Base-by-base conservation (phyloP, 2,797 vertebrate species). In the Takifugu rubripes region DNA sequence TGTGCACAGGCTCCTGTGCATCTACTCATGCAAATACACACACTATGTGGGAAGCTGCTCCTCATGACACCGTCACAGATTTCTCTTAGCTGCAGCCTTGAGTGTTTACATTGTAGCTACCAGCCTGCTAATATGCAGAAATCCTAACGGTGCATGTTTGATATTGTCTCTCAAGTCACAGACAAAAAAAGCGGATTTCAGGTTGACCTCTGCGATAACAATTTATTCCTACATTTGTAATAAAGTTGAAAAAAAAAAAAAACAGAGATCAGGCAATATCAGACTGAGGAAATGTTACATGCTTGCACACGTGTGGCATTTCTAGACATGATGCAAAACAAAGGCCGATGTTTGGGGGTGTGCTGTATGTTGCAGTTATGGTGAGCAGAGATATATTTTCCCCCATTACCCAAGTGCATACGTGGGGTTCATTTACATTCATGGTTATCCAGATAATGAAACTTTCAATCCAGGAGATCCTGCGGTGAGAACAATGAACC, bases 391-490 rank as follows among this genome's bases (percentile, higher is more conserved):
- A 93, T 46, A 46, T 46, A n/a, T 21, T 46, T 46, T 8, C n/a
- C 44, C 84, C 88, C 78, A 91, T 92, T 92, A 90, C 82, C 81
- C 80, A 25, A 71, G 87, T 88, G 88, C 84, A 88, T 90, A 88
- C 79, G 77, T 88, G 89, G 83, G 89, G 76, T 90, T 91, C 90
- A 92, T 92, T 92, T 92, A 92, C 91, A 92, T 92, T 92, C 91
- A 92, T 91, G 91, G 89, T 91, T 92, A 92, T 92, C 90, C 91
- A 91, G 91, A 93, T 93, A 93, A 92, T 93, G 91, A 92, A 93
- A 91, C 91, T 92, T 91, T 92, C 91, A 92, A 92, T 92, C 91
- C 85, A 79, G 87, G 84, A 82, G 88, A 92, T 91, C 92, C 92
- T 90, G 91, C 84, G 76, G 92, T 83, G 92, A 92, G 91, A 92